phyloP scores from a whole-genome alignment of 2,888 invertebrate genomes.

The Ctenicera cuprea region DNA sequence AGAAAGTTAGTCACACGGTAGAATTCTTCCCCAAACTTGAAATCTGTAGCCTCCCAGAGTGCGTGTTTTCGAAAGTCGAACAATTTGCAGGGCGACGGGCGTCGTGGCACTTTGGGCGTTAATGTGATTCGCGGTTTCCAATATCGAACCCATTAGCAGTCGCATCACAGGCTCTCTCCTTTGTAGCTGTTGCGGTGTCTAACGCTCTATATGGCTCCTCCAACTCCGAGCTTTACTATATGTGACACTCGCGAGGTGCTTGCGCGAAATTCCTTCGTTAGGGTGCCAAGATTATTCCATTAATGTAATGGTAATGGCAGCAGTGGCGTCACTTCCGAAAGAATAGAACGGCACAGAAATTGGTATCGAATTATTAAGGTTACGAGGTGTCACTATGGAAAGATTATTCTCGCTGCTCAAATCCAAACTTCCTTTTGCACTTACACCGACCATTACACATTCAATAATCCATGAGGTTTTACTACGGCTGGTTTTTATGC shows the following conservation, averaged over 20 bases:
- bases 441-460: no score
- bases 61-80: constrained; percentile 33
- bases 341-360: no score
- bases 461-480: no score
- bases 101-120: constrained; percentile 66
- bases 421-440: no score
- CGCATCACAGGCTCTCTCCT: constrained; percentile 64
- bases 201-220: constrained; percentile 46
- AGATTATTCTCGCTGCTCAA: no score
- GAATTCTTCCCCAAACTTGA: background rate
- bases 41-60: background rate
- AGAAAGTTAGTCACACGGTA: background rate
- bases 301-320: constrained; percentile 57
- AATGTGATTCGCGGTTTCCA: constrained; percentile 70
- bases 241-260: constrained; percentile 51
- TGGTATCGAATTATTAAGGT: no score
- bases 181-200: constrained; percentile 59
- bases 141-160: constrained; percentile 67
- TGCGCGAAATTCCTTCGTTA: constrained; percentile 49
- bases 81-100: constrained; percentile 45
- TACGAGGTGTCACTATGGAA: no score
- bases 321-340: constrained; percentile 22
- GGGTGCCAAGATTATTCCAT: constrained; percentile 61
- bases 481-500: no score
- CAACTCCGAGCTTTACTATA: constrained; percentile 47